These are phyloP conservation scores for Euleptes europaea DNA, from an alignment of 2,113 vertebrate species.

Conservation along the genomic window DNA sequence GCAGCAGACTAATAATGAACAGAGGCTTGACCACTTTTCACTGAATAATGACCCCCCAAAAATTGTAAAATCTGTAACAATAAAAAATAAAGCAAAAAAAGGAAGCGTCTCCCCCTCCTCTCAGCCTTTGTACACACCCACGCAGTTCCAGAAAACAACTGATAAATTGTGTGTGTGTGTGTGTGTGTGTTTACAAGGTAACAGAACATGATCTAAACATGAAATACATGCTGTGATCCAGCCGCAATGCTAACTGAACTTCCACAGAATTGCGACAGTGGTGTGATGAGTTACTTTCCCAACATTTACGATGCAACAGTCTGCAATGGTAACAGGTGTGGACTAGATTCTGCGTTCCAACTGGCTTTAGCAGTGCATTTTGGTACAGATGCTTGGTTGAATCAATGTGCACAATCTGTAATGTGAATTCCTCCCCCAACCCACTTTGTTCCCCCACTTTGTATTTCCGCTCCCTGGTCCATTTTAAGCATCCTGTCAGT, in stretches of 20 bases:
- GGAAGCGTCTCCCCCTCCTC: not conserved
- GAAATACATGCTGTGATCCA: not conserved
- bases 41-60: conserved; percentile 3
- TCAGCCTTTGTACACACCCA: not conserved
- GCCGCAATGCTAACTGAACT: conserved; percentile 1
- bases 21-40: conserved; percentile 20
- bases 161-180: conserved; percentile 9
- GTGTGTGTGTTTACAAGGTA: not conserved
- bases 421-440: too few species aligned
- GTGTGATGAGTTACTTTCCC: conserved; percentile 21
- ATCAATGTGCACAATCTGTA: rapidly evolving
- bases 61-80: conserved; percentile 27
- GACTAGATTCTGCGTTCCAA: conserved; percentile 10
- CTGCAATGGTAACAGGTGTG: not conserved
- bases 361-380: not conserved
- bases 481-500: too few species aligned
- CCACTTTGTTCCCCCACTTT: too few species aligned
- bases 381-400: conserved; percentile 7
- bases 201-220: conserved; percentile 3
- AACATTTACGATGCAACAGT: conserved; percentile 5
- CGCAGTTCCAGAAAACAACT: not conserved
- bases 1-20: conserved; percentile 36
- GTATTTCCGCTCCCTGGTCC: too few species aligned
- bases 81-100: not conserved
- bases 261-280: not conserved